Evolutionary conservation across 2,113 vertebrate species (phyloP), one percentile per base, ranked within the genome.

Genomic region (Sclerurus mexicanus): DNA sequence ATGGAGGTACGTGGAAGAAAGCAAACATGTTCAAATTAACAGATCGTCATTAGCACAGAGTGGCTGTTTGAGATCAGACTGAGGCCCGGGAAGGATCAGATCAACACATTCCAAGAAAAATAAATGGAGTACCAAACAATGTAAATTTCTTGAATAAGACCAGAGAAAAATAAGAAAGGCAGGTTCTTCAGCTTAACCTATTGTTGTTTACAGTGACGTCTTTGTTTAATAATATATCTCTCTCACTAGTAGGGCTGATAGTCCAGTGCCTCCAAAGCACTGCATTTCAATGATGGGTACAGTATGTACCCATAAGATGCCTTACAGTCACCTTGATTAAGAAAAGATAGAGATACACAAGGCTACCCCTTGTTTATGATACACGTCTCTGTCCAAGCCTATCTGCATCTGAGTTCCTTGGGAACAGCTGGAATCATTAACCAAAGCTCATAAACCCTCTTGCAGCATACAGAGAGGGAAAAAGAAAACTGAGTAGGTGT

Each of bases 401-500:
- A 17, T 55, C 39, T 63, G 35, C n/a, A 53, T 22, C 46, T 33
- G 52, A 71, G 24, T 20, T 93, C 69, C 84, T 94, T 88, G 50
- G 89, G 93, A 96, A 90, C 71, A 87, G 63, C 23, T 82, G 73
- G 73, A 62, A 79, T 92, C 71, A 90, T 78, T 84, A 96, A 96
- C 94, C 68, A 93, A 94, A 96, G 60, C 71, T 79, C 96, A 89
- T 37, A 93, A 93, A 66, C 33, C 77, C 46, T 58, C 42, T 28
- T 66, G 76, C 69, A 94, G 85, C 33, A 5, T 67, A 78, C 42
- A 92, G 83, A 87, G 87, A 93, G 87, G 87, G 96, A 92, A 79
- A 79, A 85, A 93, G 87, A 90, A 94, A 94, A 85, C 47, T 80
- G 91, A 93, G 93, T 82, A 85, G 85, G 87, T 92, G 82, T 89